Base-by-base conservation (phyloP, 2,113 vertebrate species). In the Malurus cyaneus region DNA sequence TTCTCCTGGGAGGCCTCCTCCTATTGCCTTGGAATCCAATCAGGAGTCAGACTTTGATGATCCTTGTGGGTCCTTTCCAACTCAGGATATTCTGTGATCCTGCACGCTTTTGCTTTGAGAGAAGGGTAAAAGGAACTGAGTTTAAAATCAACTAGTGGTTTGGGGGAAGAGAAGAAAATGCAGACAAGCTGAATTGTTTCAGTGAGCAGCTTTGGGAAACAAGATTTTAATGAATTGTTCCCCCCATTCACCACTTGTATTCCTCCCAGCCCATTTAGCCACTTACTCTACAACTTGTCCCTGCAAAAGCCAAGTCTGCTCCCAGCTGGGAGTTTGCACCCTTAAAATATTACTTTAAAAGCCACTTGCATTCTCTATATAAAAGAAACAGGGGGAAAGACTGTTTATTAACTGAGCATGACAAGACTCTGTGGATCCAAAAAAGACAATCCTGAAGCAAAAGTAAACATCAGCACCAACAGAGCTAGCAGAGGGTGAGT, bases 21-120 rank as follows among this genome's bases (percentile, higher is more conserved):
- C 1, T 0, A 20, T 26, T 61, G 29, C 36, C 2, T 0, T 0
- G 3, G 9, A 74, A 7, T 41, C 44, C 39, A 18, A 0, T 6
- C 39, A 74, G 60, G 9, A 29, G 1, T 1, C 12, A 32, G 28
- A 60, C 19, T 60, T 47, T 15, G 28, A 31, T 60, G 46, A 39
- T 31, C 16, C 39, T 21, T 67, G 25, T 47, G 39, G 13, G 13
- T 46, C 16, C 32, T 16, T 60, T 53, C 39, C 46, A 67, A 0
- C 28, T 21, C 61, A 47, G 29, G 41, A 47, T 41, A 41, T 46
- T 74, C 61, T 44, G 67, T 46, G 39, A 61, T 26, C 42, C 32
- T 82, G 47, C 3, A 28, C 42, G 34, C 3, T 5, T 79, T 81
- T 81, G n/a, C 9, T 50, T 56, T 53, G 20, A 59, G 21, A 42